Base-by-base conservation (phyloP, 2,797 vertebrate species). In the Acanthiza pusilla region DNA sequence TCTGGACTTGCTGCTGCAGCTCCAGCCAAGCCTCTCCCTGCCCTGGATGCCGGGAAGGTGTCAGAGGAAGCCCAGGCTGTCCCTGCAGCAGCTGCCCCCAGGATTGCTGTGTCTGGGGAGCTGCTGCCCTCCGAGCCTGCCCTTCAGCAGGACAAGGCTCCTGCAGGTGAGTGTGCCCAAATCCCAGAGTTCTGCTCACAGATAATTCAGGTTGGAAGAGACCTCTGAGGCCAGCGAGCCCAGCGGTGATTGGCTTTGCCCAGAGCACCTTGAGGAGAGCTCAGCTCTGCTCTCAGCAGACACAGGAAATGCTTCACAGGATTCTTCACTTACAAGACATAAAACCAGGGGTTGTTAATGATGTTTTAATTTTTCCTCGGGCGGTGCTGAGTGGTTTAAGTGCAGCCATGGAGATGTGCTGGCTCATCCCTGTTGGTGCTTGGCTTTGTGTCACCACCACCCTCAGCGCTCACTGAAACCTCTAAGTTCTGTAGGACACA, bases 151-250 rank as follows among this genome's bases (percentile, higher is more conserved):
- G 73, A 87, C 42, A 50, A 43, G 32, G 1, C n/a, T 32, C 25
- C 75, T 19, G 58, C 94, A 91, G 96, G 97, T 97, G 94, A 87
- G 92, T 34, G 66, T 58, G 30, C 73, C 58, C 30, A 3, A 26
- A 7, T 36, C 30, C 76, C 58, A 19, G 19, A 47, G 3, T 27
- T 11, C 19, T 10, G 60, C 8, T 1, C 62, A 20, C 0, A 1
- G 34, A 1, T 7, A 3, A 0, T 4, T 22, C 3, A 2, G 45
- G 26, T 1, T 70, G 65, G 53, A 16, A 60, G 25, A 8, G 30
- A 9, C 22, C 45, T 8, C 14, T n/a, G 23, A 21, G 34, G 7
- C 19, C 5, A 4, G 2, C 5, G 17, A 42, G 40, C 65, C 43
- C 71, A 7, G 7, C 2, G 0, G 3, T 27, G 61, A 1, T 19